phyloP scores from a whole-genome alignment of 2,113 vertebrate genomes.

The Dinomys branickii region DNA sequence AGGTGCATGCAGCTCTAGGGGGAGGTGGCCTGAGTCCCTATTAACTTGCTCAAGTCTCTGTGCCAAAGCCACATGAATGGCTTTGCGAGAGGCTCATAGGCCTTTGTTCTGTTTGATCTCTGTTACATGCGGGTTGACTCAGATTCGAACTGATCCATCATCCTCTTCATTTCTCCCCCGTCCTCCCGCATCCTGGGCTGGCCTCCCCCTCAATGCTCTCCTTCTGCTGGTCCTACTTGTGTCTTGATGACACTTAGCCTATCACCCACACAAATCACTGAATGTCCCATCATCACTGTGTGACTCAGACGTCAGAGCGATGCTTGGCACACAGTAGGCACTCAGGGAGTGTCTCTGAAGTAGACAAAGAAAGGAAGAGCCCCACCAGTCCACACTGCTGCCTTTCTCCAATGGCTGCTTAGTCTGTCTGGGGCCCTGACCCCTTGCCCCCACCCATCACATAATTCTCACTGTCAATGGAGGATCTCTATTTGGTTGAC shows the following conservation, averaged over 20 bases:
- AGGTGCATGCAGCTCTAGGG: background rate
- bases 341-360: background rate
- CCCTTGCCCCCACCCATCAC: slow-evolving; percentile 2
- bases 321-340: background rate
- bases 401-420: background rate
- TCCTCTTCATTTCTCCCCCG: background rate
- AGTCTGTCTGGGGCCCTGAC: slow-evolving; percentile 22
- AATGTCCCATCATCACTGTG: background rate
- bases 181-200: background rate
- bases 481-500: slow-evolving; percentile 62
- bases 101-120: background rate
- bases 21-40: background rate
- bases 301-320: background rate
- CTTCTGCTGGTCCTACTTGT: background rate
- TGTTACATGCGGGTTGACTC: background rate
- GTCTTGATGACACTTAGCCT: background rate
- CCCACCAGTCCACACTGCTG: background rate
- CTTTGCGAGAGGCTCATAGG: background rate
- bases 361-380: background rate
- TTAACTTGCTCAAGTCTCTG: background rate
- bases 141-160: background rate
- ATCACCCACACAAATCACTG: background rate
- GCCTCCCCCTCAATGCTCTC: background rate
- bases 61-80: background rate
- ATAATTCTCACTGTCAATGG: slow-evolving; percentile 57